A percentile compares a stretch with the other conserved stretches of the same genome.
phyloP scores from a whole-genome alignment of 2,888 invertebrate species.

The Erannis defoliaria region DNA sequence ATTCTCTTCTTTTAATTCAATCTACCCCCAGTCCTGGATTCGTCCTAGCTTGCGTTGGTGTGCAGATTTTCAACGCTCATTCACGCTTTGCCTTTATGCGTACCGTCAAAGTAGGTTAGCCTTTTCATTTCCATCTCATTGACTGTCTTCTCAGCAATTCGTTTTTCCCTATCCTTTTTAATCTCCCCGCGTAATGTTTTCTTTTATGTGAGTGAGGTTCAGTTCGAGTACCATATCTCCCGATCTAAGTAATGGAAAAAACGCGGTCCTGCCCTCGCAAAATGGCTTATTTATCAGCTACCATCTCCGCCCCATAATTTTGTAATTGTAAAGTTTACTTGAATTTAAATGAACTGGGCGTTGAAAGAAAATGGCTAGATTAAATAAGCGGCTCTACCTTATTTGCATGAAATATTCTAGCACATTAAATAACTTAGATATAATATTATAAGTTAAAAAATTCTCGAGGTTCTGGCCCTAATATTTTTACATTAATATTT shows the following conservation, averaged over 20 bases:
- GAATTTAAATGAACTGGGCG: conserved; percentile 45
- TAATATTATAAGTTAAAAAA: conserved; percentile 3
- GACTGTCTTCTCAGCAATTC: conserved; percentile 38
- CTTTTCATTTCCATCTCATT: conserved; percentile 38
- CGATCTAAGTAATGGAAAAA: conserved; percentile 49
- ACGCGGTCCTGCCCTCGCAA: conserved; percentile 44
- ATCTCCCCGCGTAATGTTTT: conserved; percentile 38
- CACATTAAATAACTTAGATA: conserved; percentile 2
- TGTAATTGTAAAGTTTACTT: conserved; percentile 49
- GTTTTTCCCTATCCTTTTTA: conserved; percentile 37
- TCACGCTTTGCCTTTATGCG: conserved; percentile 33
- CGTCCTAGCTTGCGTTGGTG: conserved; percentile 22
- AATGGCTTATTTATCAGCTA: conserved; percentile 47
- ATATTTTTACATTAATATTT: not conserved
- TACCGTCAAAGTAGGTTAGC: conserved; percentile 37
- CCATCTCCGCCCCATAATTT: conserved; percentile 48
- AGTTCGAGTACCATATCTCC: conserved; percentile 44
- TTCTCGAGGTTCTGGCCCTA: not conserved
- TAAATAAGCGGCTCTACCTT: conserved; percentile 21
- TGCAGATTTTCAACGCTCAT: conserved; percentile 32
- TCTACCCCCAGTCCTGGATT: not conserved
- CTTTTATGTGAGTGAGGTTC: conserved; percentile 34
- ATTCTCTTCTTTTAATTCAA: not conserved
- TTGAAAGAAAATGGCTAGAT: conserved; percentile 36
- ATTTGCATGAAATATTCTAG: conserved; percentile 29